Evolutionary conservation across 2,888 invertebrate genomes (phyloP).

Genomic region (Lacanobia wlatinum): DNA sequence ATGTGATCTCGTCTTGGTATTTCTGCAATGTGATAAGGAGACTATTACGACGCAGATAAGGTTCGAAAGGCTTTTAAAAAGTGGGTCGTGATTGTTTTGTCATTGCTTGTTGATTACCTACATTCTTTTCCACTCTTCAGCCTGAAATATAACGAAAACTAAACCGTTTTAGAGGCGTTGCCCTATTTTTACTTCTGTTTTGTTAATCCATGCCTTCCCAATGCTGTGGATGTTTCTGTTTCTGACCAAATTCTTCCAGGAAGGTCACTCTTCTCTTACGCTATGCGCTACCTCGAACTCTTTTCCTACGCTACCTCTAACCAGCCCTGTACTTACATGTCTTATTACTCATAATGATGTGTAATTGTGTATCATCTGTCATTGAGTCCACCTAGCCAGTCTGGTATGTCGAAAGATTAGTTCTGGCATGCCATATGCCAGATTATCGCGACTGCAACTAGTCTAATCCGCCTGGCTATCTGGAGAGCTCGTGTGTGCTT

Average conservation of each 20-base stretch:
- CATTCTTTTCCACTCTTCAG: neutral
- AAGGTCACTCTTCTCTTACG: neutral
- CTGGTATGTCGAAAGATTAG: slow-evolving; percentile 13
- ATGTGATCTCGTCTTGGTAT: slow-evolving; percentile 41
- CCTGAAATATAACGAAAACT: neutral
- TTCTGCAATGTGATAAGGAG: slow-evolving; percentile 31
- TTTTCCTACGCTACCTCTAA: neutral
- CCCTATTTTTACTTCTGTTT: neutral
- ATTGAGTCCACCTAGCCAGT: neutral
- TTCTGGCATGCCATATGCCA: neutral
- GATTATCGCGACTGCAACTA: slow-evolving; percentile 29
- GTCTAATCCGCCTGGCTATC: slow-evolving; percentile 36
- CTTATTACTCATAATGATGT: neutral
- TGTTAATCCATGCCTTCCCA: neutral
- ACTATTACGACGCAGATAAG: neutral
- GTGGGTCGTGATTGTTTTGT: neutral
- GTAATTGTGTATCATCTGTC: slow-evolving; percentile 9
- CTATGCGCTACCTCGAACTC: neutral
- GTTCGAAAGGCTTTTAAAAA: neutral
- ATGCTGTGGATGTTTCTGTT: neutral
- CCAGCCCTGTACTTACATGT: neutral
- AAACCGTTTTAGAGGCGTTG: neutral
- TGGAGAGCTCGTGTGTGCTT: slow-evolving; percentile 35
- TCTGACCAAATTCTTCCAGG: neutral
- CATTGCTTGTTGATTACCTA: neutral